Percentiles rank a stretch among this genome's conserved stretches.
These are phyloP conservation scores for Rhagonycha fulva DNA, from an alignment of 2,888 invertebrate genomes.

Conservation along the genomic window DNA sequence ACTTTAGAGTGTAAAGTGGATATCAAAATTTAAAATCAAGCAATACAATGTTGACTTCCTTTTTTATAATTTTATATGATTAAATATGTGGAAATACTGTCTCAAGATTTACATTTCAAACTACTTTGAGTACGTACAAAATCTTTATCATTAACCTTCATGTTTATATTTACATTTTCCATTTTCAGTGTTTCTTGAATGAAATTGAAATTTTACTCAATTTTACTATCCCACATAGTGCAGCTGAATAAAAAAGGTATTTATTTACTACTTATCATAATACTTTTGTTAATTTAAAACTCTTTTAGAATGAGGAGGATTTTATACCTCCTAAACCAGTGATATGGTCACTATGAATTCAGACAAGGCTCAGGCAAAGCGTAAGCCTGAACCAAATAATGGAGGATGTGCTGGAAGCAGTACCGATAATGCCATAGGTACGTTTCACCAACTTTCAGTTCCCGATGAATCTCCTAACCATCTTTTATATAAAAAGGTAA, in stretches of 20 bases:
- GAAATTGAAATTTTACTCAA: not conserved
- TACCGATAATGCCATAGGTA: conserved; percentile 46
- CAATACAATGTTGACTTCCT: conserved; percentile 2
- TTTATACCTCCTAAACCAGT: conserved; percentile 45
- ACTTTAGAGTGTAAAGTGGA: not conserved
- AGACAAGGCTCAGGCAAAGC: conserved; percentile 65
- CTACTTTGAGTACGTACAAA: not conserved
- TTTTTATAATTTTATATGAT: not conserved
- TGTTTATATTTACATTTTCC: not conserved
- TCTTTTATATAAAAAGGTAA: conserved; percentile 85
- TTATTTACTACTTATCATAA: not conserved
- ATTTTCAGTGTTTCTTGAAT: conserved; percentile 2
- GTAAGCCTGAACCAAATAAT: conserved; percentile 59
- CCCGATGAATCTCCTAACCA: conserved; percentile 84
- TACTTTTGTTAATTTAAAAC: not conserved
- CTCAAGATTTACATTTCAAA: not conserved
- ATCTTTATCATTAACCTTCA: not conserved
- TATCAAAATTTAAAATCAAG: not conserved
- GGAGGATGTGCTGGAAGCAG: conserved; percentile 51
- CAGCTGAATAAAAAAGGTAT: not conserved
- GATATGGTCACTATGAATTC: conserved; percentile 71
- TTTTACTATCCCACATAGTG: not conserved
- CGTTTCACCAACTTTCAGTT: conserved; percentile 42
- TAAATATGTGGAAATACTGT: not conserved
- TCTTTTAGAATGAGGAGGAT: conserved; percentile 42